Evolutionary conservation across 2,888 invertebrate genomes (phyloP).

Genomic region (Thereva nobilitata): DNA sequence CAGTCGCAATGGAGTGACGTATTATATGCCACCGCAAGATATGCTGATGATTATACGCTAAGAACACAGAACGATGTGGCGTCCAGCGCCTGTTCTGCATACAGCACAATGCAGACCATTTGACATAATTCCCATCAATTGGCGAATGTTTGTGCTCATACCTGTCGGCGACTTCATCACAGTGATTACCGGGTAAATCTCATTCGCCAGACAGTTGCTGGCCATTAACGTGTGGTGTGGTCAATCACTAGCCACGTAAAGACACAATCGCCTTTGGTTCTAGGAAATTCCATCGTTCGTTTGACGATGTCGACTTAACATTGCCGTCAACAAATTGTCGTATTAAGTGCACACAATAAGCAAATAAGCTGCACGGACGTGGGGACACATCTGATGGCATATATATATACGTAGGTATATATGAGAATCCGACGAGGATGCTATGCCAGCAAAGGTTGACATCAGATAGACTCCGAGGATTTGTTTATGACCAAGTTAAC

Average conservation of each 20-base stretch:
- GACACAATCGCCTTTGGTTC: conserved; percentile 17
- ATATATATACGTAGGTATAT: neutral
- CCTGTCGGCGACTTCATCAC: conserved; percentile 22
- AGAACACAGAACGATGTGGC: too few relatives aligned
- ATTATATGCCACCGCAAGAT: conserved; percentile 12
- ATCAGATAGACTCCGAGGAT: conserved; percentile 23
- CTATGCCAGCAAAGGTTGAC: neutral
- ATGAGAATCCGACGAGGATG: neutral
- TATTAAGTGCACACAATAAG: conserved; percentile 41
- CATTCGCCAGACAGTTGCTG: conserved; percentile 32
- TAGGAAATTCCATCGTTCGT: conserved; percentile 25
- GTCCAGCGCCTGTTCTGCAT: neutral
- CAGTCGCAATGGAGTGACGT: too few relatives aligned
- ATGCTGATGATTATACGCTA: conserved; percentile 1
- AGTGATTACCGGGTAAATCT: conserved; percentile 9
- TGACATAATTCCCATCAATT: conserved; percentile 40
- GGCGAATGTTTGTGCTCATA: conserved; percentile 34
- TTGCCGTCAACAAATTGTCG: conserved; percentile 41
- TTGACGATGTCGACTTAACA: conserved; percentile 37
- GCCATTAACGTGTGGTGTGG: conserved; percentile 41
- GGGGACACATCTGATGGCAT: conserved; percentile 1
- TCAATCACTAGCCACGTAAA: conserved; percentile 36
- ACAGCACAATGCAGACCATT: conserved; percentile 36
- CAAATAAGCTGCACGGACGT: conserved; percentile 36
- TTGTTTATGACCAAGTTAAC: conserved; percentile 17